Evolutionary conservation across 2,797 vertebrate species (phyloP).

Genomic region (Cyclura pinguis): DNA sequence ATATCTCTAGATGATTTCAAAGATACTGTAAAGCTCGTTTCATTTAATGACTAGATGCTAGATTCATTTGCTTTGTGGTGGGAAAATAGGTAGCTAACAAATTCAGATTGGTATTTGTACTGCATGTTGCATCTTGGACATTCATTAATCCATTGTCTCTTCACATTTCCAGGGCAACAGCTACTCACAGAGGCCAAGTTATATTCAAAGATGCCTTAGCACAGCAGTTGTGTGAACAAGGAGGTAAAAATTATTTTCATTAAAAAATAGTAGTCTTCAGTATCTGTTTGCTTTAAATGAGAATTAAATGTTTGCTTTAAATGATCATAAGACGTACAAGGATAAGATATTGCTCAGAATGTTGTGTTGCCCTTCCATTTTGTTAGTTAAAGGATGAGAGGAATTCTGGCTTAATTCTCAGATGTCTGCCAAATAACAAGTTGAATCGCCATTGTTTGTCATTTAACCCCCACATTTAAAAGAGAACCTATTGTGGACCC

Average conservation of each 20-base stretch:
- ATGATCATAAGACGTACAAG: slow-evolving; percentile 15
- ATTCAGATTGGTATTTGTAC: not conserved
- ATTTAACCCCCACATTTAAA: not conserved
- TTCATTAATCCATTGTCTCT: slow-evolving; percentile 54
- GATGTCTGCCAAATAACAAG: not conserved
- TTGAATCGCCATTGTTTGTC: not conserved
- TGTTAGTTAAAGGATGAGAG: not conserved
- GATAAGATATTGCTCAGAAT: slow-evolving; percentile 37
- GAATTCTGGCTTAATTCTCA: not conserved
- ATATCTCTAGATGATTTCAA: not conserved
- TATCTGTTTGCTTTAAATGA: slow-evolving; percentile 31
- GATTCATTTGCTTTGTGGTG: not conserved
- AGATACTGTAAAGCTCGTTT: not conserved
- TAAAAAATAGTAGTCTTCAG: slow-evolving; percentile 41
- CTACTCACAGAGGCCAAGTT: slow-evolving; percentile 95
- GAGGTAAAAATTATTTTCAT: slow-evolving; percentile 87
- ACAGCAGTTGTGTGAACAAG: slow-evolving; percentile 97
- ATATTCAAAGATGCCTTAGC: slow-evolving; percentile 99
- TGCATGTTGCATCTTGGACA: not conserved
- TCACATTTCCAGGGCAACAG: slow-evolving; percentile 89
- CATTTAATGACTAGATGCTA: not conserved
- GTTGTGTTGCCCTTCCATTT: slow-evolving; percentile 27
- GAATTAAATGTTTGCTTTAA: slow-evolving; percentile 19
- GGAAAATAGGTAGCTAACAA: not conserved
- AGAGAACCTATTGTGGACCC: too few species aligned